Base-by-base conservation (phyloP, 2,797 vertebrate species). In the Oreortyx pictus region DNA sequence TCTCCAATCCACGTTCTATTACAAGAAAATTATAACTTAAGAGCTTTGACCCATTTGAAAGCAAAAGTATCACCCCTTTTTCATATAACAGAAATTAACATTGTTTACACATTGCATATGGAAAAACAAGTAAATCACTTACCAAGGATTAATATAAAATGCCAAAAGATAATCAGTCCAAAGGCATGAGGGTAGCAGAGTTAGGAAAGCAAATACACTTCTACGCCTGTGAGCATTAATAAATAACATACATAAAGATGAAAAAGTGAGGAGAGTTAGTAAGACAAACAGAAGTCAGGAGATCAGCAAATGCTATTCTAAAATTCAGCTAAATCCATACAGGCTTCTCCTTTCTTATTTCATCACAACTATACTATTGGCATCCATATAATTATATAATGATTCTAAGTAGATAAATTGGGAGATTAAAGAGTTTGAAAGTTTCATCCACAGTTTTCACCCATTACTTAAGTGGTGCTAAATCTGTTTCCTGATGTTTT, bases 141-240 rank as follows among this genome's bases (percentile, higher is more conserved):
- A 99, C 99, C 99, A 99, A 96, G 99, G 99, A 98, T 99, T 99
- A 99, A 99, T 99, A 99, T 99, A 99, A 98, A 99, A 99, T 98
- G 99, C 99, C 99, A 99, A 99, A 98, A 99, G 99, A 99, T 99
- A 99, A 98, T 99, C 99, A 99, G 99, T 99, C 99, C 99, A 99
- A 97, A 99, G 99, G 98, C 99, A 99, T 98, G 99, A 99, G 96
- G 99, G 99, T 98, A 99, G 98, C 96, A 99, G 98, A 97, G 99
- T 99, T 98, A 99, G 98, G 98, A 99, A 99, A 98, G 99, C 99
- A 98, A 99, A 99, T 95, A 99, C 98, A 98, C 99, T 99, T 98
- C 99, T 99, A 98, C 99, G 99, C 99, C 99, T 99, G 99, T 96
- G 97, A 98, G 98, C 96, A 97, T 98, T 98, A 97, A 98, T 97